phyloP scores from a whole-genome alignment of 2,797 vertebrate genomes.

The Eospalax fontanierii region DNA sequence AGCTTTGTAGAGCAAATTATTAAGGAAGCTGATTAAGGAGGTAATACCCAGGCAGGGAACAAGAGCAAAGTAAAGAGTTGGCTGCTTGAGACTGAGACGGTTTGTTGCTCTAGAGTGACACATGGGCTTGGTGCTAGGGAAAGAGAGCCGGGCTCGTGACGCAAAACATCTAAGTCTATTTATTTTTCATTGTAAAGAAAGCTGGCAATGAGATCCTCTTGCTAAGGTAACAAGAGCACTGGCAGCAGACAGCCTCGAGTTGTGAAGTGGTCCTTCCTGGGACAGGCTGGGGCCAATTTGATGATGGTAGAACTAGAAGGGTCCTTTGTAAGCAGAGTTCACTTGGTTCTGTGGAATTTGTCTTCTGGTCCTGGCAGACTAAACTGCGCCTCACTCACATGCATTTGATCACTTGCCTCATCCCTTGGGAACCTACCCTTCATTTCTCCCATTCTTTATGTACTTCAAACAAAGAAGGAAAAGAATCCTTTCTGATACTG shows the following conservation, averaged over 20 bases:
- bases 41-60: background rate
- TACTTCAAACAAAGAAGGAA: background rate
- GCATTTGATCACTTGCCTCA: background rate
- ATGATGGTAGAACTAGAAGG: background rate
- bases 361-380: background rate
- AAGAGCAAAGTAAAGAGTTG: background rate
- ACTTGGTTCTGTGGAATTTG: rapidly evolving
- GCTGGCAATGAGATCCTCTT: background rate
- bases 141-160: background rate
- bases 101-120: background rate
- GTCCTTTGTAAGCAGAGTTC: background rate
- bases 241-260: background rate
- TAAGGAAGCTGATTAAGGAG: background rate
- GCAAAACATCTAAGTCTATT: background rate
- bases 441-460: background rate
- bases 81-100: background rate
- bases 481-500: slow-evolving; percentile 29
- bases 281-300: background rate
- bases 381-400: background rate
- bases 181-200: slow-evolving; percentile 1
- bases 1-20: background rate
- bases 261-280: background rate
- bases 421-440: background rate
- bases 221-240: background rate
- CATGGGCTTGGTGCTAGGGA: background rate